Evolutionary conservation across 1,140 invertebrate species (phyloP).

Genomic region (Zaprionus vittiger): DNA sequence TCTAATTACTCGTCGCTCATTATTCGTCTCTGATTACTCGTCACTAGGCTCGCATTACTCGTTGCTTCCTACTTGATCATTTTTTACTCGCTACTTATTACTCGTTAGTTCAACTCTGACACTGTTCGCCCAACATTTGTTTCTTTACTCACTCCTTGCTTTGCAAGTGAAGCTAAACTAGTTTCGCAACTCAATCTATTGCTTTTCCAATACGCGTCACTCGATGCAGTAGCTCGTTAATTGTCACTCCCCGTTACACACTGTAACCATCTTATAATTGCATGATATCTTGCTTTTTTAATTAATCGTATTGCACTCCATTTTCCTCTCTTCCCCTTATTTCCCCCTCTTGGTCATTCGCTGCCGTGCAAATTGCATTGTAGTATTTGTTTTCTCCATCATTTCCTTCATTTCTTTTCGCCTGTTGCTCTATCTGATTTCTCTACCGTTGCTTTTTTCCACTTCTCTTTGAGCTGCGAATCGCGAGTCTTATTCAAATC

Average conservation of each 20-base stretch:
- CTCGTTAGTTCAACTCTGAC: not conserved
- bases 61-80: not conserved
- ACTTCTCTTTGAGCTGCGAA: not conserved
- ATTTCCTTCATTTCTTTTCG: slow-evolving; percentile 2
- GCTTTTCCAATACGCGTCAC: not conserved
- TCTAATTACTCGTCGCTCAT: not conserved
- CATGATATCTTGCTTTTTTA: slow-evolving; percentile 6
- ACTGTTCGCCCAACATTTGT: not conserved
- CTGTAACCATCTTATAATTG: not conserved
- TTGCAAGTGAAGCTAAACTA: too few species aligned
- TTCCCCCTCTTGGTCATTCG: not conserved
- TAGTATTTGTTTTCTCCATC: slow-evolving; percentile 2
- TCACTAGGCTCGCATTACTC: too few species aligned
- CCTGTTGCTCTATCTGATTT: slow-evolving; percentile 2
- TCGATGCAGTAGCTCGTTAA: not conserved
- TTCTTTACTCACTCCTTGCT: not conserved
- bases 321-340: not conserved
- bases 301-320: not conserved
- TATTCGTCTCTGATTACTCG: too few species aligned
- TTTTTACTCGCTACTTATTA: not conserved
- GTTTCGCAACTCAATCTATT: too few species aligned
- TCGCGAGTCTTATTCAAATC: slow-evolving; percentile 17
- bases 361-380: slow-evolving; percentile 1
- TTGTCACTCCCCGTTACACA: not conserved
- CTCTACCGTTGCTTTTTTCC: not conserved